phyloP scores from a whole-genome alignment of 2,888 invertebrate genomes.

The Xylocampa areola region DNA sequence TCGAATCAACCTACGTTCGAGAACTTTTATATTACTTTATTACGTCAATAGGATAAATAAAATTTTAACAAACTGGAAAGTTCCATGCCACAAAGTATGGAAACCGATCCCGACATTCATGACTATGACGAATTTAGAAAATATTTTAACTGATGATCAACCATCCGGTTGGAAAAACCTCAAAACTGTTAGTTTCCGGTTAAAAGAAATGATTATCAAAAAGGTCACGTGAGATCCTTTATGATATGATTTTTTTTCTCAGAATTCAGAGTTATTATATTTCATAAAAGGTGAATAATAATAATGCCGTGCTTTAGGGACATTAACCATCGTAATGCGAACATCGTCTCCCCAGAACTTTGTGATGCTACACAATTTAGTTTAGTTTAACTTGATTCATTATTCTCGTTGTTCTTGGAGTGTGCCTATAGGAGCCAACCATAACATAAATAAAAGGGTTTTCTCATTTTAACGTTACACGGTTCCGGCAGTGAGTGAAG shows the following conservation, averaged over 20 bases:
- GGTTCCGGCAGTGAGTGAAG: constrained; percentile 32
- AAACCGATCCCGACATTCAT: constrained; percentile 18
- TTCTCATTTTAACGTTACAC: constrained; percentile 52
- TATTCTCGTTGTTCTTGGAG: constrained; percentile 16
- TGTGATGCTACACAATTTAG: not conserved
- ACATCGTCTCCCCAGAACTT: not conserved
- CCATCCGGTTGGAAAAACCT: constrained; percentile 52
- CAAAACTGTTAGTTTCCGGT: constrained; percentile 14
- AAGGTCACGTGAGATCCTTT: constrained; percentile 7
- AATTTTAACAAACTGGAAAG: constrained; percentile 4
- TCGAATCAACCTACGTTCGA: constrained; percentile 37
- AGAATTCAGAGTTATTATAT: not conserved
- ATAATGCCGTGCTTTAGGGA: not conserved
- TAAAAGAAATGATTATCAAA: constrained; percentile 20
- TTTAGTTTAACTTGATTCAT: constrained; percentile 21
- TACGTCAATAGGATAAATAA: too few species aligned
- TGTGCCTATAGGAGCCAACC: constrained; percentile 30
- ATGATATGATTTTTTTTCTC: not conserved
- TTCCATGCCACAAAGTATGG: constrained; percentile 5
- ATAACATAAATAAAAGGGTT: constrained; percentile 45
- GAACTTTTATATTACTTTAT: constrained; percentile 25
- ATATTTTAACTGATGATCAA: constrained; percentile 19
- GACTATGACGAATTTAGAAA: constrained; percentile 45
- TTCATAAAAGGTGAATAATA: not conserved
- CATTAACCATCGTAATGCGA: not conserved